A percentile compares a stretch with the other conserved stretches of the same genome.
phyloP scores from a whole-genome alignment of 35 echinoderm and acorn worm species.

The Ophiothrix spiculata region DNA sequence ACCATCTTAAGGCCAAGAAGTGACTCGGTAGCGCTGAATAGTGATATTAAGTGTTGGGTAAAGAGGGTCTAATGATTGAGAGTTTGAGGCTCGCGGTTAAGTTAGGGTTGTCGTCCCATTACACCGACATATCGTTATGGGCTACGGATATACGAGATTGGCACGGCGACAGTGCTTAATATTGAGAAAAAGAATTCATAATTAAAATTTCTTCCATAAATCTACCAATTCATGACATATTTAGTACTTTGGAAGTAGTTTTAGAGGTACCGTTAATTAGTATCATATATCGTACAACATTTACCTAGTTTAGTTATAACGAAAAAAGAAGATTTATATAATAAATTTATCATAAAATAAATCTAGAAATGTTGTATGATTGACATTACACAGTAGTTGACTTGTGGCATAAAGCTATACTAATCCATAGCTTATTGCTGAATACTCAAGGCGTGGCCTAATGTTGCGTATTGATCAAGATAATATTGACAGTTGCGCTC shows the following conservation, averaged over 20 bases:
- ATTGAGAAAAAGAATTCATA: background rate
- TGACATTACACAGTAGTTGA: background rate
- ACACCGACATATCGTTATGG: background rate
- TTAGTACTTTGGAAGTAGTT: too few relatives aligned
- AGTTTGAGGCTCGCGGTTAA: background rate
- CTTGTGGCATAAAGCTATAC: background rate
- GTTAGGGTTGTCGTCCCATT: background rate
- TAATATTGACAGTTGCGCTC: background rate
- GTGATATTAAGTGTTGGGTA: background rate
- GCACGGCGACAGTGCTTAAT: background rate
- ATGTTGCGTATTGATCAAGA: background rate
- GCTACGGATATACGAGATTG: background rate
- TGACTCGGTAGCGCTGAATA: background rate
- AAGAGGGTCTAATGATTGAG: background rate
- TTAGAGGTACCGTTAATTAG: too few relatives aligned
- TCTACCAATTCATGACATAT: background rate
- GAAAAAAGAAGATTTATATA: too few relatives aligned
- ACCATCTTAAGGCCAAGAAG: conserved; percentile 11
- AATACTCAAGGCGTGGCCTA: background rate
- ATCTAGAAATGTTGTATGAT: background rate
- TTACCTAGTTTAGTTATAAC: too few relatives aligned
- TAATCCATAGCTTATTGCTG: background rate
- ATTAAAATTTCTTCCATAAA: background rate
- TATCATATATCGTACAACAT: too few relatives aligned
- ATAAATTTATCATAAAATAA: too few relatives aligned